Evolutionary conservation across 2,113 vertebrate species (phyloP).

Genomic region (Ginglymostoma cirratum): DNA sequence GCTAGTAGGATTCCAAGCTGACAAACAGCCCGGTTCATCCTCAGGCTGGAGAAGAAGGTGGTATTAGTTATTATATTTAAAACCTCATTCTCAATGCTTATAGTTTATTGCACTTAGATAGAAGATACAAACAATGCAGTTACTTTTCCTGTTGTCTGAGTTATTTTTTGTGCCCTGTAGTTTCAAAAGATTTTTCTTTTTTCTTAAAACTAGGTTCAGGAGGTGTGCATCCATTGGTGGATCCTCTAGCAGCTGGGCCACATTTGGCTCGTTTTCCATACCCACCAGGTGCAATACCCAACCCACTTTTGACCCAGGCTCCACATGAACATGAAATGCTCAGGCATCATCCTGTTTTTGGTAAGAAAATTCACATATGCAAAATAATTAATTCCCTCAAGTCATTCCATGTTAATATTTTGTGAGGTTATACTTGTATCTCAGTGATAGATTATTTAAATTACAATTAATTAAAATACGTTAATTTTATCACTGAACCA

Average conservation of each 20-base stretch:
- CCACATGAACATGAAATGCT: conserved; percentile 98
- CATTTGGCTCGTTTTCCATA: conserved; percentile 93
- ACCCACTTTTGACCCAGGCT: conserved; percentile 81
- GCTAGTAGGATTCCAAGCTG: neutral
- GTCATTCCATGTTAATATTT: neutral
- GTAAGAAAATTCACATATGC: conserved; percentile 54
- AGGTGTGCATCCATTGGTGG: conserved; percentile 78
- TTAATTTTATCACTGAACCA: too few relatives aligned
- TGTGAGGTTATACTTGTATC: neutral
- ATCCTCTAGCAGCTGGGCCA: conserved; percentile 80
- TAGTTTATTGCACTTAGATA: neutral
- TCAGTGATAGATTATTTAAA: neutral
- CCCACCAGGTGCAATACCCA: conserved; percentile 87
- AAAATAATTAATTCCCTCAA: neutral
- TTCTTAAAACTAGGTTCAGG: conserved; percentile 63
- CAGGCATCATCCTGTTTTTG: conserved; percentile 91
- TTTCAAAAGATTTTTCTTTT: neutral
- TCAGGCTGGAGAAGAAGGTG: neutral
- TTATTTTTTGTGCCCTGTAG: neutral
- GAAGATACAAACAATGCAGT: neutral
- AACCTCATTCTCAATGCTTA: neutral
- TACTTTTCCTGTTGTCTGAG: neutral
- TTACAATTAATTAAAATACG: neutral
- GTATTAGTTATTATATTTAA: neutral
- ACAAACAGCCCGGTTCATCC: neutral